phyloP scores from a whole-genome alignment of 2,888 invertebrate species.

The Zygothrica quintamaculata region DNA sequence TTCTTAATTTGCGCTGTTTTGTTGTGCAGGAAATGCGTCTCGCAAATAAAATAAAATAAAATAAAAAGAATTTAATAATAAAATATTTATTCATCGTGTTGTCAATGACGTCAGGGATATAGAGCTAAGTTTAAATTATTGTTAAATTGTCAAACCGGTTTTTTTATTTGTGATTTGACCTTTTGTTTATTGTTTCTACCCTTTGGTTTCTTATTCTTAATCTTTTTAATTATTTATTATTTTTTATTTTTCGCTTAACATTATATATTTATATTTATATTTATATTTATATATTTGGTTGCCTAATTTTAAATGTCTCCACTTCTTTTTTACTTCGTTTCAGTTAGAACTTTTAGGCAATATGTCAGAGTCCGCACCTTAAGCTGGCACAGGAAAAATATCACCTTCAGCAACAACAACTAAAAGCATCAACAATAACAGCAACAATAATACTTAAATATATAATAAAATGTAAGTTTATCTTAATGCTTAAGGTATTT shows the following conservation, averaged over 20 bases:
- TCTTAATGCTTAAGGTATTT: conserved; percentile 2
- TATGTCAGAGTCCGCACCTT: conserved; percentile 57
- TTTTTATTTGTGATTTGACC: conserved; percentile 59
- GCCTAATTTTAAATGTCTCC: conserved; percentile 32
- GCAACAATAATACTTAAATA: background rate
- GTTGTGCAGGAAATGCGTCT: conserved; percentile 24
- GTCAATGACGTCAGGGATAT: conserved; percentile 38
- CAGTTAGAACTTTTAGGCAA: conserved; percentile 57
- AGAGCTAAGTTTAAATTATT: conserved; percentile 42
- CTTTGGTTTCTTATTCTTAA: conserved; percentile 56
- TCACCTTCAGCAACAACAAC: background rate
- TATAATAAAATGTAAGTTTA: conserved; percentile 66
- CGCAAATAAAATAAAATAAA: conserved; percentile 46
- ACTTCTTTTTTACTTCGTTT: conserved; percentile 45
- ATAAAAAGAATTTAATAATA: conserved; percentile 61
- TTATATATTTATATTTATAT: conserved; percentile 28
- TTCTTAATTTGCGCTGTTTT: no score
- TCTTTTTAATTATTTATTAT: conserved; percentile 53
- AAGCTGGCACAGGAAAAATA: conserved; percentile 48
- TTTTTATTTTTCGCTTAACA: conserved; percentile 56
- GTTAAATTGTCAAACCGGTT: conserved; percentile 64
- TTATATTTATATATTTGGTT: conserved; percentile 1
- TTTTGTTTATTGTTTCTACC: conserved; percentile 50
- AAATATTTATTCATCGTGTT: conserved; percentile 44
- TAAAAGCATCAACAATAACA: conserved; percentile 7